Percentiles rank a stretch among this genome's conserved stretches.
phyloP scores from a whole-genome alignment of 2,113 vertebrate genomes.

The Austrofundulus limnaeus region DNA sequence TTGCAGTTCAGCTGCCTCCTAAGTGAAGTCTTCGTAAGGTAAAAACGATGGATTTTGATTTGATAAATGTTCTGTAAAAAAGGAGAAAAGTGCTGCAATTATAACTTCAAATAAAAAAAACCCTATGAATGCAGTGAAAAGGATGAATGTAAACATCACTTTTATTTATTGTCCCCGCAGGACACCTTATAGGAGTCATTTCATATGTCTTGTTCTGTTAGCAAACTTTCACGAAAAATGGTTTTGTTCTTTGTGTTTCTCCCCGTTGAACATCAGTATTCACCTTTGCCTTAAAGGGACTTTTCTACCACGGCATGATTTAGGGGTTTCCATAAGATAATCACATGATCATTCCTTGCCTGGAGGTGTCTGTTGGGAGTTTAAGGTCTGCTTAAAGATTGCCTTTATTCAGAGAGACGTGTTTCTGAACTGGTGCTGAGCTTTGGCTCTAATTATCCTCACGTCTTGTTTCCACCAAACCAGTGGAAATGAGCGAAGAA shows the following conservation, averaged over 20 bases:
- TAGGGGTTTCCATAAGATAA: conserved; percentile 30
- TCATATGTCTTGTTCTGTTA: conserved; percentile 17
- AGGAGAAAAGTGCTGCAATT: conserved; percentile 2
- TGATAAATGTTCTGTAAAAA: conserved; percentile 18
- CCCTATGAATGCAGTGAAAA: neutral
- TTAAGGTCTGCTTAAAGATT: conserved; percentile 34
- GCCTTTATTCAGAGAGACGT: conserved; percentile 29
- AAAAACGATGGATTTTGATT: neutral
- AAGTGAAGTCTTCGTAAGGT: conserved; percentile 1
- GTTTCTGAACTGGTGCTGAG: conserved; percentile 37
- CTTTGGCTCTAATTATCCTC: conserved; percentile 26
- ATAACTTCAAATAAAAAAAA: neutral
- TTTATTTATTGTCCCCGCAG: neutral
- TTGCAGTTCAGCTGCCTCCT: neutral
- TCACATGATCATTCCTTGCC: conserved; percentile 36
- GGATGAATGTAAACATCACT: conserved; percentile 15
- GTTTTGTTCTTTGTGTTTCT: conserved; percentile 20
- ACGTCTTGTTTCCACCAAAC: conserved; percentile 21
- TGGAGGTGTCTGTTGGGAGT: conserved; percentile 37
- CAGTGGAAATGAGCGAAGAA: conserved; percentile 30
- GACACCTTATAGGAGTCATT: conserved; percentile 17
- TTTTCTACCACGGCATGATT: conserved; percentile 27
- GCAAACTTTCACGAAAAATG: conserved; percentile 7
- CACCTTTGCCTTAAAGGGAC: conserved; percentile 71
- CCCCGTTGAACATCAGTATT: conserved; percentile 38